Base-by-base conservation (phyloP, 2,888 invertebrate genomes). In the Cryptus armator region DNA sequence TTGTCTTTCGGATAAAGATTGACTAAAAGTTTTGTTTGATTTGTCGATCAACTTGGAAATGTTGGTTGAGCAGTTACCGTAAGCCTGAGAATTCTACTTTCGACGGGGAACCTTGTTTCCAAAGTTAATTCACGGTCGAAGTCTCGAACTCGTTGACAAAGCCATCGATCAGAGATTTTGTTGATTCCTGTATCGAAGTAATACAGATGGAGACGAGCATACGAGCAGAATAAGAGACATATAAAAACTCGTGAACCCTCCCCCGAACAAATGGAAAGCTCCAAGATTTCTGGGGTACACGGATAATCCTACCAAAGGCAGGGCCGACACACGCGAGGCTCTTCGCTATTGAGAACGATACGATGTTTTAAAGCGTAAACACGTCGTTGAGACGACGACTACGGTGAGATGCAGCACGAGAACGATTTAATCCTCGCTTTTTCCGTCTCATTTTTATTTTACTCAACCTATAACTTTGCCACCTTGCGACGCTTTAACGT, bases 291-390 rank as follows among this genome's bases (percentile, higher is more conserved):
- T 43, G 79, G 81, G 71, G 79, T 64, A 46, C 56, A 81, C 68
- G 81, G 88, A 87, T 87, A 87, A 87, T 86, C 86, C 85, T 75
- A 84, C 85, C 83, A 85, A 87, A 87, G 81, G 78, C 72, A 48
- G 71, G 78, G 68, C 83, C 83, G 79, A 85, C 75, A 19, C 66
- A 32, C 59, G 16, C 59, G 16, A 48, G 10, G 24, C 48, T 53
- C 48, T 51, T 19, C 48, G 44, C 16, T 78, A 70, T 62, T 80
- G 62, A 53, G 70, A 66, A 85, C 87, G 86, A 83, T 86, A 86
- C 87, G 88, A 90, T 88, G 88, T 90, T 91, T 90, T 90, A 91
- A 91, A 91, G 91, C 91, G 89, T 90, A 91, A 91, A 91, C 91
- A 91, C 90, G 89, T 90, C 89, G 87, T 86, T 83, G 86, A 68